Base-by-base conservation (phyloP, 2,888 invertebrate genomes). In the Eristalis tenax region DNA sequence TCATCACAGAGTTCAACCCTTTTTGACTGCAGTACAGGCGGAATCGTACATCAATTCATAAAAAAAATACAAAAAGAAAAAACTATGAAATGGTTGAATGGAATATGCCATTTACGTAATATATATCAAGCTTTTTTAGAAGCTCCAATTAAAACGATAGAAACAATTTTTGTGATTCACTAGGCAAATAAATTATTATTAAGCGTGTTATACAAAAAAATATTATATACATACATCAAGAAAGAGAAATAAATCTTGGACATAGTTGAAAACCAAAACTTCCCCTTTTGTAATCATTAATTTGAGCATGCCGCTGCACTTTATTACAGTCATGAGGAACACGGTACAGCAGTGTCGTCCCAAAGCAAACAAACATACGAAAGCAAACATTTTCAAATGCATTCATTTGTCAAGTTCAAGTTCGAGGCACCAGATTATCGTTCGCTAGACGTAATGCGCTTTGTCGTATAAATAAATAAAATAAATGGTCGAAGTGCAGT, bases 391-490 rank as follows among this genome's bases (percentile, higher is more conserved):
- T 73, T 68, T 76, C 61, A 68, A 79, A 83, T 59, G 78, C 73
- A 80, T 73, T 50, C 65, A 43, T 23, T 77, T 78, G 84, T 80
- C 92, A 92, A 91, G 91, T 91, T 91, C 92, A 92, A 91, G 92
- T 91, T 92, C 92, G 91, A 78, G 90, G 90, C 64, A 86, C 22
- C 35, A 57, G 81, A 85, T 61, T 68, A 76, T 75, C 78, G 87
- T 80, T 71, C 66, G 75, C 40, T 75, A 63, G 64, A 23, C 79
- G 63, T 32, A 11, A 40, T 65, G 79, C 75, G 59, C 59, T 78
- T 75, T 73, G 82, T 70, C 71, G 23, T 75, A 76, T 83, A 77
- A 68, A 80, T 83, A 80, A 80, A 83, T 50, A 70, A 68, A 77
- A 28, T 74, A 68, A 71, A 83, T 75, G 75, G 59, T 32, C 32